Evolutionary conservation across 2,113 vertebrate species (phyloP).

Genomic region (Tympanuchus pallidicinctus): DNA sequence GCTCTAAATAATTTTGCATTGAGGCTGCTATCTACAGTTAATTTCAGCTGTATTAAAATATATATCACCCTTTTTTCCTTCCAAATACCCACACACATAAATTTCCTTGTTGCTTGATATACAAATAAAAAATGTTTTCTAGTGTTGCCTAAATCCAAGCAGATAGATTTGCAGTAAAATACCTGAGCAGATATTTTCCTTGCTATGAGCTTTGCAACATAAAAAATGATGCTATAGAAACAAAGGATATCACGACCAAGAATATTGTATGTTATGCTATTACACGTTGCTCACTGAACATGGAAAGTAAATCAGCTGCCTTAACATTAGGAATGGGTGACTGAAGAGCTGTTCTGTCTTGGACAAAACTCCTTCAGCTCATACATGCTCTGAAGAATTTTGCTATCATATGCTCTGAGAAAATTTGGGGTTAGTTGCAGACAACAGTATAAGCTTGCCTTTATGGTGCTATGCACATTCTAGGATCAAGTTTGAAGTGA

Average conservation of each 20-base stretch:
- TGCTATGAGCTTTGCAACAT: not conserved
- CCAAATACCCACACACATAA: not conserved
- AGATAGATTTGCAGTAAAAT: slow-evolving; percentile 8
- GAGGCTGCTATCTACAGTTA: not conserved
- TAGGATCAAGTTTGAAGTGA: not conserved
- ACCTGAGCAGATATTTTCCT: not conserved
- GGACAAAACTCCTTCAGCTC: not conserved
- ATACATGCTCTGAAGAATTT: not conserved
- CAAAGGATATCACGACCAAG: not conserved
- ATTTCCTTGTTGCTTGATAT: not conserved
- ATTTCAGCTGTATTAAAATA: not conserved
- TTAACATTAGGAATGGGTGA: not conserved
- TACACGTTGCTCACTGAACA: not conserved
- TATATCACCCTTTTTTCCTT: not conserved
- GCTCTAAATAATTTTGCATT: not conserved
- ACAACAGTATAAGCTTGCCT: not conserved
- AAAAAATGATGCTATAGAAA: not conserved
- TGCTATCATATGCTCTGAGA: not conserved
- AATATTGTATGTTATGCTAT: not conserved
- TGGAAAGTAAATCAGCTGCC: not conserved
- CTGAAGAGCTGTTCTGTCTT: not conserved
- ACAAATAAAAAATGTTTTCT: not conserved
- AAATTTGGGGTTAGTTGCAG: not conserved
- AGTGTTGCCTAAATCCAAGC: not conserved
- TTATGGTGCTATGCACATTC: not conserved